Evolutionary conservation across 2,797 vertebrate genomes (phyloP).

Genomic region (Carcharodon carcharias): DNA sequence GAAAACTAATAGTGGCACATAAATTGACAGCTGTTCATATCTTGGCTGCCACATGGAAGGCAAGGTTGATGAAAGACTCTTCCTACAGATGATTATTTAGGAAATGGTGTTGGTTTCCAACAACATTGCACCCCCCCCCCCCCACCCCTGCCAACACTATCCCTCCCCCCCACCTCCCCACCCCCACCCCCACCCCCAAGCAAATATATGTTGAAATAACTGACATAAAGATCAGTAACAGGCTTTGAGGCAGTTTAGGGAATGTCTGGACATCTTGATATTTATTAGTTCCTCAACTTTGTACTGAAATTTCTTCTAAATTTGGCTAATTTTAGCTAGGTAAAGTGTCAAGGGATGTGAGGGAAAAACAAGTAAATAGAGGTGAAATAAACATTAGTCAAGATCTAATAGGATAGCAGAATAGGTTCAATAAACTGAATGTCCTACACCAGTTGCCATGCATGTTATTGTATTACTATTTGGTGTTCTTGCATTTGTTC

Average conservation of each 20-base stretch:
- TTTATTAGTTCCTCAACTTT: background rate
- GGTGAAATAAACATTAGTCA: background rate
- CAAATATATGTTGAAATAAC: background rate
- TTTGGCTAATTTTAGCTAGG: background rate
- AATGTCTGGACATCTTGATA: background rate
- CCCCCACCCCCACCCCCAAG: background rate
- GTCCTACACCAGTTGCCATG: background rate
- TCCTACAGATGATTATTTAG: background rate
- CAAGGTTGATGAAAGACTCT: background rate
- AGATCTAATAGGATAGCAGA: background rate
- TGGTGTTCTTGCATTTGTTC: too few relatives aligned
- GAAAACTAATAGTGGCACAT: background rate
- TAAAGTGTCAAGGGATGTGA: background rate
- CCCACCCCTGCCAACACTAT: too few relatives aligned
- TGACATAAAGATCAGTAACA: background rate
- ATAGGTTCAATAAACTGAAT: background rate
- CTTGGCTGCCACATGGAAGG: background rate
- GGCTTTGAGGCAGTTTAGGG: background rate
- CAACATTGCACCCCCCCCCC: background rate
- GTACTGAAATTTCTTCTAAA: background rate
- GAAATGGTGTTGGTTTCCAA: background rate
- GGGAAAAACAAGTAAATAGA: background rate
- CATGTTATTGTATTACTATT: background rate
- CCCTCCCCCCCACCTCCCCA: too few relatives aligned
- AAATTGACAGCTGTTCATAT: background rate